Conservation (phyloP, 2,888 invertebrate genomes). For the Cyclophora punctaria region DNA sequence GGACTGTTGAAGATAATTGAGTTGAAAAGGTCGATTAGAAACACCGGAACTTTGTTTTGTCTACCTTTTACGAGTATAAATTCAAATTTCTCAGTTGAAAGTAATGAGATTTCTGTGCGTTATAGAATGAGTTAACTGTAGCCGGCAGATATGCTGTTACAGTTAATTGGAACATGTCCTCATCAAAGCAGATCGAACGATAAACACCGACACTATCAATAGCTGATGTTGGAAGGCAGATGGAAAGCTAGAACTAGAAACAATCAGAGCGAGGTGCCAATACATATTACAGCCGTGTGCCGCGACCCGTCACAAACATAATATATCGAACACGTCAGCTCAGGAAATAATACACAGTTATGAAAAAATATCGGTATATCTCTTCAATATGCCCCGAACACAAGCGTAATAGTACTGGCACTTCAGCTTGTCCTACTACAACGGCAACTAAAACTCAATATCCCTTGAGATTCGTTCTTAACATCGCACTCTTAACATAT, state of each 20-base stretch:
- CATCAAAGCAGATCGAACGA: no score
- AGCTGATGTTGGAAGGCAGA: constrained; percentile 29
- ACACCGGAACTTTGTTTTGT: constrained; percentile 13
- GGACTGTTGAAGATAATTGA: constrained; percentile 48
- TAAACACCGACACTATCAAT: neutral
- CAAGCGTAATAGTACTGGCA: no score
- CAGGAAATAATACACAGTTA: constrained; percentile 25
- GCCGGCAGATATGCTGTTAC: no score
- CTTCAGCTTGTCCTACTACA: no score
- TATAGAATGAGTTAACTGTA: no score
- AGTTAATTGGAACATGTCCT: no score
- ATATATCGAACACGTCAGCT: constrained; percentile 47
- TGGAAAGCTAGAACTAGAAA: constrained; percentile 11
- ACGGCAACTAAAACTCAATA: neutral
- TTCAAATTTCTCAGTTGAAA: no score
- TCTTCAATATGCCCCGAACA: no score
- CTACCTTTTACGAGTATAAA: neutral
- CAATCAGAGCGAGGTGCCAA: constrained; percentile 32
- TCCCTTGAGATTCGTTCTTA: neutral
- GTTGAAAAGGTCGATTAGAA: constrained; percentile 27
- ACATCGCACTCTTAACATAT: neutral
- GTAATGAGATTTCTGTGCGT: no score
- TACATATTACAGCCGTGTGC: constrained; percentile 31
- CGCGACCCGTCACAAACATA: constrained; percentile 50
- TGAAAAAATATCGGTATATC: constrained; percentile 13